These are phyloP conservation scores for Drosophila pseudoananassae DNA, from an alignment of 1,140 invertebrate genomes.

Conservation along the genomic window DNA sequence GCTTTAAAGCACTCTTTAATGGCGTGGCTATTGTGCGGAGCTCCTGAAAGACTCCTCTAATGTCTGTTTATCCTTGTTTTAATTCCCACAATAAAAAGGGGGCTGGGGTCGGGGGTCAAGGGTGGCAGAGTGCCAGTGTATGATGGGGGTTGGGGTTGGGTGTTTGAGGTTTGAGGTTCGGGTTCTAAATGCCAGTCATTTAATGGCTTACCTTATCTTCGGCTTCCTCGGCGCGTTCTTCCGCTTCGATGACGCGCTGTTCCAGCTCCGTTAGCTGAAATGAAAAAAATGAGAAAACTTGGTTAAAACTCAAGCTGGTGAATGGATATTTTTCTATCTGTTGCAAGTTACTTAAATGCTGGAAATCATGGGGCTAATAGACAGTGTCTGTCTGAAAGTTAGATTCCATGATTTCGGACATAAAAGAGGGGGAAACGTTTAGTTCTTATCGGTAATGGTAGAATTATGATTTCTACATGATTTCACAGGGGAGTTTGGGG, in stretches of 20 bases:
- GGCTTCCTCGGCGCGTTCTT: conserved; percentile 94
- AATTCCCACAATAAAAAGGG: conserved; percentile 15
- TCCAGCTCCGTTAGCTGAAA: conserved; percentile 95
- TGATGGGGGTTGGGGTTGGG: neutral
- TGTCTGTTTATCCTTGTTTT: conserved; percentile 45
- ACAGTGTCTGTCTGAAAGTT: neutral
- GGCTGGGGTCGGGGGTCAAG: neutral
- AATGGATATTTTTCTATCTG: neutral
- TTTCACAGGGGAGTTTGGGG: neutral
- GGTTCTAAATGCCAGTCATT: conserved; percentile 33
- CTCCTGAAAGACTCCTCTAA: conserved; percentile 3
- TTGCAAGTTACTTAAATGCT: conserved; percentile 25
- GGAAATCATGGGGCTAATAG: conserved; percentile 52
- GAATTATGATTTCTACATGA: conserved; percentile 1
- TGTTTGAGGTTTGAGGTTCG: neutral
- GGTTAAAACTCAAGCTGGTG: conserved; percentile 17
- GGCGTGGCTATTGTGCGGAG: conserved; percentile 33
- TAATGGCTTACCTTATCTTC: conserved; percentile 93
- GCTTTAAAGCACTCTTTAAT: conserved; percentile 56
- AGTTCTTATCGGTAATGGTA: neutral
- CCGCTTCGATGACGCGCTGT: conserved; percentile 94
- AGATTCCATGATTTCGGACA: neutral
- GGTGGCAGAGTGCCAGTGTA: neutral
- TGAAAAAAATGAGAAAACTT: neutral
- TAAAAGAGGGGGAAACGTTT: neutral